phyloP scores from a whole-genome alignment of 2,888 invertebrate species.

The Sarcophaga subvicina region DNA sequence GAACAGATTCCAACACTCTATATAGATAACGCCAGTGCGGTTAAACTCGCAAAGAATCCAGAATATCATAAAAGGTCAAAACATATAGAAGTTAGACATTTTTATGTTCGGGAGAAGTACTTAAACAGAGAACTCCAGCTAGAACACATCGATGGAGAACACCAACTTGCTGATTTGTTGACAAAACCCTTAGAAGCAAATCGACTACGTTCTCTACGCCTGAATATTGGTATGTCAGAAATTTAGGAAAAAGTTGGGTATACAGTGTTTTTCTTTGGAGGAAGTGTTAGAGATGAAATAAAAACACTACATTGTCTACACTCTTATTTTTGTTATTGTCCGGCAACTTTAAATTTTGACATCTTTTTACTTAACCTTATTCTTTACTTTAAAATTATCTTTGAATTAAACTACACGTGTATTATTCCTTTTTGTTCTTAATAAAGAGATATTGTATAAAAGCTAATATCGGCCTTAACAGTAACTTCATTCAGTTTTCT shows the following conservation, averaged over 20 bases:
- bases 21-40: conserved; percentile 10
- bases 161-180: conserved; percentile 23
- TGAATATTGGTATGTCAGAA: background rate
- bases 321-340: too few relatives aligned
- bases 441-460: too few relatives aligned
- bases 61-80: conserved; percentile 25
- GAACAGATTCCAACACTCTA: conserved; percentile 3
- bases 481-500: too few relatives aligned
- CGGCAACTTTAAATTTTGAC: too few relatives aligned
- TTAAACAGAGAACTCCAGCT: conserved; percentile 7
- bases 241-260: background rate
- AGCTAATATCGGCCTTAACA: too few relatives aligned
- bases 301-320: too few relatives aligned
- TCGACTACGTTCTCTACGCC: background rate
- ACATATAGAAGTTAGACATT: conserved; percentile 3
- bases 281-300: conserved; percentile 11
- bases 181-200: conserved; percentile 10
- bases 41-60: background rate
- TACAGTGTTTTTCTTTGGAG: conserved; percentile 13
- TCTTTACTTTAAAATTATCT: too few relatives aligned
- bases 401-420: too few relatives aligned
- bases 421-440: too few relatives aligned
- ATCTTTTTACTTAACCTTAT: too few relatives aligned
- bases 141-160: conserved; percentile 17
- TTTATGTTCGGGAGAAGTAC: conserved; percentile 24